phyloP scores from a whole-genome alignment of 2,797 vertebrate genomes.

The Dipus sagitta region DNA sequence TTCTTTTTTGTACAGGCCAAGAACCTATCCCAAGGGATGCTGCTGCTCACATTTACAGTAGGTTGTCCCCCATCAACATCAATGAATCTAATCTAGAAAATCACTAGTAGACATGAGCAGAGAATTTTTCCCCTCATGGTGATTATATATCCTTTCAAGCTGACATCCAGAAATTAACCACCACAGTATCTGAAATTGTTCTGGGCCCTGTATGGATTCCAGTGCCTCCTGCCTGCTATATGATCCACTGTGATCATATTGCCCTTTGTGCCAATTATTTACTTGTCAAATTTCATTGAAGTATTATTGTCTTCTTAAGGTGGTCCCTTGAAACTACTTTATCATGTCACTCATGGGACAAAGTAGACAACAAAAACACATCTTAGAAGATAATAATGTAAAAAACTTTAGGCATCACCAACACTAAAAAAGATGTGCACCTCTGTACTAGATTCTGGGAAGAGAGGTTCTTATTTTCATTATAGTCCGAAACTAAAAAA shows the following conservation, averaged over 20 bases:
- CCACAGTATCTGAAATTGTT: conserved; percentile 4
- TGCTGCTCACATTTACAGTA: no score
- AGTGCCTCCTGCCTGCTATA: not conserved
- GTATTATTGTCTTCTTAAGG: conserved; percentile 25
- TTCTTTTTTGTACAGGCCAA: no score
- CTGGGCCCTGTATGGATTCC: not conserved
- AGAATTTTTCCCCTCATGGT: no score
- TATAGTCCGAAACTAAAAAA: not conserved
- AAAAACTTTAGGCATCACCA: conserved; percentile 19
- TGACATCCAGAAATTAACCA: no score
- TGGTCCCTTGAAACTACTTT: conserved; percentile 39
- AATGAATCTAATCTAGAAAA: no score
- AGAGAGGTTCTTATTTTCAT: conserved; percentile 7
- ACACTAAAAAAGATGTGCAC: not conserved
- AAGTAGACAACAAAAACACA: not conserved
- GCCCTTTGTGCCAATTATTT: not conserved
- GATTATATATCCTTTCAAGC: no score
- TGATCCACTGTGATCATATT: not conserved
- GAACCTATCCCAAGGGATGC: no score
- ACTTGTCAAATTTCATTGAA: conserved; percentile 22
- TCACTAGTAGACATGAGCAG: no score
- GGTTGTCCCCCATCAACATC: no score
- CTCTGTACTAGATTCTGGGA: not conserved
- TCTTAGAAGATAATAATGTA: conserved; percentile 23
- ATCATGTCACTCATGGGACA: conserved; percentile 53